These are phyloP conservation scores for Tanypteryx hageni DNA, from an alignment of 2,888 invertebrate species.

Conservation along the genomic window DNA sequence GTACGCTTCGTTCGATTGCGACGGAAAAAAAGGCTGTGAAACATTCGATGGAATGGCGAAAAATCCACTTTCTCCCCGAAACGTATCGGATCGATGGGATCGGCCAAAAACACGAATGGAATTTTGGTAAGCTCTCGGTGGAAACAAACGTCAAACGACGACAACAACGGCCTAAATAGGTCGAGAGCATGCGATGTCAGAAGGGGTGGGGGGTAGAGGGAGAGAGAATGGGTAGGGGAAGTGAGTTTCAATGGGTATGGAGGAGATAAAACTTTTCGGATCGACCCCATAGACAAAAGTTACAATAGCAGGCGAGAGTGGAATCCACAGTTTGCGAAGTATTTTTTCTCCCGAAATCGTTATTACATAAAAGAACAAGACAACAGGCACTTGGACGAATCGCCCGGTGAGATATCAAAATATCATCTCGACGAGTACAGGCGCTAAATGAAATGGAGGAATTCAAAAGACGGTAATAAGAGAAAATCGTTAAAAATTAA, in stretches of 20 bases:
- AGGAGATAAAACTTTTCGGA: constrained; percentile 39
- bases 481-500: too few species aligned
- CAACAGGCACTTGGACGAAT: too few species aligned
- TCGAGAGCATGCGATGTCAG: constrained; percentile 9
- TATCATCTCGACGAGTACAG: too few species aligned
- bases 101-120: constrained; percentile 44
- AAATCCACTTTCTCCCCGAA: constrained; percentile 45
- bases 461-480: too few species aligned
- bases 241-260: background rate
- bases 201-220: background rate
- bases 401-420: too few species aligned
- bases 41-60: constrained; percentile 41
- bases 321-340: constrained; percentile 5
- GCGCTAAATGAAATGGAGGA: too few species aligned
- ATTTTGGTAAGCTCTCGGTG: constrained; percentile 47
- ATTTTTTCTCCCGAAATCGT: too few species aligned
- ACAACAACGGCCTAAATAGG: constrained; percentile 35
- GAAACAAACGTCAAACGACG: constrained; percentile 20
- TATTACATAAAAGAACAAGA: too few species aligned
- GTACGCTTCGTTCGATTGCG: background rate
- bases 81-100: constrained; percentile 35
- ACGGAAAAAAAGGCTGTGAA: background rate
- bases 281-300: background rate
- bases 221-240: background rate
- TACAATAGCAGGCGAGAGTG: background rate